These are phyloP conservation scores for Mirounga angustirostris DNA, from an alignment of 2,113 vertebrate genomes.

Conservation along the genomic window DNA sequence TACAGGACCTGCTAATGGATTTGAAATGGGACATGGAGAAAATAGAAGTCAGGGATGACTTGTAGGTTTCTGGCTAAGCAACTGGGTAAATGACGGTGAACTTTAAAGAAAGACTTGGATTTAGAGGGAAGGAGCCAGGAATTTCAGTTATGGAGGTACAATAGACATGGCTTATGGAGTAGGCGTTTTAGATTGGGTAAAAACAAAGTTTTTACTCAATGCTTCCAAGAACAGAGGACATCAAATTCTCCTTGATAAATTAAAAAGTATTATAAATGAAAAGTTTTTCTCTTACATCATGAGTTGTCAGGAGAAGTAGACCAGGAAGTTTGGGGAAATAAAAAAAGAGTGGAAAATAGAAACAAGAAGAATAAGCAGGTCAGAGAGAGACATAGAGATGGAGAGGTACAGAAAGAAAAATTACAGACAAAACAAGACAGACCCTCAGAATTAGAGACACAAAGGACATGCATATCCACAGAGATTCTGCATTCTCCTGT, in stretches of 20 bases:
- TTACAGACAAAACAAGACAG: not conserved
- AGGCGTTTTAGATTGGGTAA: not conserved
- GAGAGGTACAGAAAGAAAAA: not conserved
- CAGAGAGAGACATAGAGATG: not conserved
- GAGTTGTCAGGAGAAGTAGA: not conserved
- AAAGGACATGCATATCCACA: not conserved
- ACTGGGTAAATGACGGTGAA: not conserved
- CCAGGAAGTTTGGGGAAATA: not conserved
- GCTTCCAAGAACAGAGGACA: not conserved
- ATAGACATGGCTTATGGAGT: not conserved
- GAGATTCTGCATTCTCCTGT: not conserved
- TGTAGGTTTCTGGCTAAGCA: not conserved
- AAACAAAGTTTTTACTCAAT: not conserved
- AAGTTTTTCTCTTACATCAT: not conserved
- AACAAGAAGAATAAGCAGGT: not conserved
- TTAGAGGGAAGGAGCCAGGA: slow-evolving; percentile 17
- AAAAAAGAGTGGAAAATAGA: not conserved
- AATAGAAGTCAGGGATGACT: not conserved
- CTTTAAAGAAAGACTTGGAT: slow-evolving; percentile 16
- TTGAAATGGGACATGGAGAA: not conserved
- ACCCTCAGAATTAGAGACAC: not conserved
- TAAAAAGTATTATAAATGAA: not conserved
- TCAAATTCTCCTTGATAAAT: not conserved
- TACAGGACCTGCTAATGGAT: not conserved
- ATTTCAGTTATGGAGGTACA: not conserved